Evolutionary conservation across 2,888 invertebrate species (phyloP).

Genomic region (Agriopis aurantiaria): DNA sequence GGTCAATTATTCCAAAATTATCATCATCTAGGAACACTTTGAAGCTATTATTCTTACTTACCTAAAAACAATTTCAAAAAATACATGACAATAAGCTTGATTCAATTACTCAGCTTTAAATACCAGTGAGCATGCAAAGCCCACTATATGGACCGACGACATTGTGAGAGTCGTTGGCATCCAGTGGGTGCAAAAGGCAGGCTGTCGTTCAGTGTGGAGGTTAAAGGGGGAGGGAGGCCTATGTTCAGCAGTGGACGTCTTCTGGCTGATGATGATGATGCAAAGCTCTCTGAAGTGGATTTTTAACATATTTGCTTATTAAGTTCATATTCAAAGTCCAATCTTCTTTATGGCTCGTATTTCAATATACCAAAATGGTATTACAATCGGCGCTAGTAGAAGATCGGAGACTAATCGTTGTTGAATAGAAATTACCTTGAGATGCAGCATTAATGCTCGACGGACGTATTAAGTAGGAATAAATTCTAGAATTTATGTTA

Average conservation of each 20-base stretch:
- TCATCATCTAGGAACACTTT: too few species aligned
- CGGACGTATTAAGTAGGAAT: slow-evolving; percentile 63
- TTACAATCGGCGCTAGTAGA: slow-evolving; percentile 62
- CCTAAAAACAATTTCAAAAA: not conserved
- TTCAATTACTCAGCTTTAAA: slow-evolving; percentile 39
- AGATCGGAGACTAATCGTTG: slow-evolving; percentile 67
- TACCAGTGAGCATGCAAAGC: slow-evolving; percentile 30
- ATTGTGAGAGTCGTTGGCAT: too few species aligned
- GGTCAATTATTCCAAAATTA: too few species aligned
- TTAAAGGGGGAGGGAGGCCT: too few species aligned
- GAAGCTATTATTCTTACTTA: not conserved
- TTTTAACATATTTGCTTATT: slow-evolving; percentile 65
- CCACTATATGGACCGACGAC: too few species aligned
- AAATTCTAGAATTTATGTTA: slow-evolving; percentile 66
- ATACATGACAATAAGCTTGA: slow-evolving; percentile 16
- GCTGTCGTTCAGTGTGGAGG: too few species aligned
- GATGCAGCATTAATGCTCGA: slow-evolving; percentile 48
- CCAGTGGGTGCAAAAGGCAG: too few species aligned
- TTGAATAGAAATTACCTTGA: slow-evolving; percentile 73
- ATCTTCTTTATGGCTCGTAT: slow-evolving; percentile 65
- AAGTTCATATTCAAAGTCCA: slow-evolving; percentile 69
- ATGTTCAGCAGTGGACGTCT: too few species aligned
- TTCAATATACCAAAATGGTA: slow-evolving; percentile 61
- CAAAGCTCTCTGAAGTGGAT: slow-evolving; percentile 29
- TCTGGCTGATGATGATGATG: too few species aligned